Evolutionary conservation across 2,113 vertebrate genomes (phyloP), one percentile per base, ranked within the genome.

Genomic region (Myotis yumanensis): DNA sequence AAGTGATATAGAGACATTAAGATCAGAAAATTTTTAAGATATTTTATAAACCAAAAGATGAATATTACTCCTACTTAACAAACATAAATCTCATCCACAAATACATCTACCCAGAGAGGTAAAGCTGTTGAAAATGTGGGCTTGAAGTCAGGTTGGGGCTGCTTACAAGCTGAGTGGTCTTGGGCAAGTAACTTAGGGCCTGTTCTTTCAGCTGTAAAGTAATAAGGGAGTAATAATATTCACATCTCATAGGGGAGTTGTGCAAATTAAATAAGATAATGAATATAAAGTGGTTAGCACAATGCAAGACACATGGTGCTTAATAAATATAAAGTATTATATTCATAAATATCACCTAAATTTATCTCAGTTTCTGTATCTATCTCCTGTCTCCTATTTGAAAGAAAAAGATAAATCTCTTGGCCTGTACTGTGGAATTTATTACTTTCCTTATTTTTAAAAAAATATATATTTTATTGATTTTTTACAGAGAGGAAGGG

Each of bases 241-340:
- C 7, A 73, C 20, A 46, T 18, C 37, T 59, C 87, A 59, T 2
- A 32, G 14, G 51, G 28, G 30, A 93, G 20, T 40, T 85, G 37
- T 89, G 46, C 54, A 73, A 91, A 92, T 80, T 81, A 85, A 92
- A 66, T 68, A 22, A 57, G 32, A 57, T 66, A 85, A 89, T 75
- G 18, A 48, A 86, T 28, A 14, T 40, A 69, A 48, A 86, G 40
- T 80, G 11, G 57, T 80, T 59, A 75, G 22, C 25, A 86, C 4
- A 75, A 52, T 59, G 6, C 48, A 93, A 80, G 35, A 28, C 52
- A 85, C 15, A 57, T 68, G 81, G 54, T 80, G 20, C 35, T 92
- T 52, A 77, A 79, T 77, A n/a, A 86, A 77, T 28, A 81, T 51
- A 77, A 88, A n/a, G 40, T 32, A 37, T 23, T 77, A 43, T 30